Percentiles rank a stretch among this genome's conserved stretches.
Conservation (phyloP, 2,888 invertebrate genomes). For the Brassicogethes aeneus region DNA sequence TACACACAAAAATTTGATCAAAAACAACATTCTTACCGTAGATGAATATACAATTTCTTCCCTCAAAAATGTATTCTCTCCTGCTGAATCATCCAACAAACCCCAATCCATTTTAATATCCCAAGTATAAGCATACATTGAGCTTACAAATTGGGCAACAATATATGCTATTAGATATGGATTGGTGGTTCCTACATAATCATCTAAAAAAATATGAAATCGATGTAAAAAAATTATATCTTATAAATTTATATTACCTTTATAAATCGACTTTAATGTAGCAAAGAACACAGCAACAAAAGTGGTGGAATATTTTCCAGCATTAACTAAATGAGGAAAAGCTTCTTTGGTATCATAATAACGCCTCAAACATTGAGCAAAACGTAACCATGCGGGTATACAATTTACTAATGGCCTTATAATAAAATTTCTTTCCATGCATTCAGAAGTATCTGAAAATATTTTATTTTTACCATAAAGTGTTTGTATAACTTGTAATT, state of each 20-base stretch:
- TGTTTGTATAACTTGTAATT: background rate
- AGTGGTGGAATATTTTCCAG: constrained; percentile 70
- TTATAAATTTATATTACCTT: constrained; percentile 23
- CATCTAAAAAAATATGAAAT: constrained; percentile 30
- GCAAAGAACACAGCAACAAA: constrained; percentile 62
- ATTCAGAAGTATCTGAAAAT: constrained; percentile 41
- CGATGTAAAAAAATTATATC: background rate
- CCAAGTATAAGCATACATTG: constrained; percentile 76
- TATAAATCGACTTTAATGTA: constrained; percentile 33
- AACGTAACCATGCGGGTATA: constrained; percentile 78
- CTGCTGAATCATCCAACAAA: constrained; percentile 62
- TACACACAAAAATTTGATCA: no score
- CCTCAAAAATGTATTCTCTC: constrained; percentile 65
- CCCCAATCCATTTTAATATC: constrained; percentile 90
- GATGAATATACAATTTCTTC: constrained; percentile 76
- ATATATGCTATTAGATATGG: constrained; percentile 66
- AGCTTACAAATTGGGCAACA: constrained; percentile 55
- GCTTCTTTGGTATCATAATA: constrained; percentile 71
- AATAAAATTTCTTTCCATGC: constrained; percentile 43
- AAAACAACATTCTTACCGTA: constrained; percentile 57
- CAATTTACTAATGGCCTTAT: constrained; percentile 60
- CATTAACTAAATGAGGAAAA: constrained; percentile 77
- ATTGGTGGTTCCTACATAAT: constrained; percentile 46
- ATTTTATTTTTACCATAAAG: background rate
- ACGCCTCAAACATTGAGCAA: constrained; percentile 75